Evolutionary conservation across 2,888 invertebrate genomes (phyloP), one percentile per base, ranked within the genome.

Genomic region (Fissipunctia ypsillon): DNA sequence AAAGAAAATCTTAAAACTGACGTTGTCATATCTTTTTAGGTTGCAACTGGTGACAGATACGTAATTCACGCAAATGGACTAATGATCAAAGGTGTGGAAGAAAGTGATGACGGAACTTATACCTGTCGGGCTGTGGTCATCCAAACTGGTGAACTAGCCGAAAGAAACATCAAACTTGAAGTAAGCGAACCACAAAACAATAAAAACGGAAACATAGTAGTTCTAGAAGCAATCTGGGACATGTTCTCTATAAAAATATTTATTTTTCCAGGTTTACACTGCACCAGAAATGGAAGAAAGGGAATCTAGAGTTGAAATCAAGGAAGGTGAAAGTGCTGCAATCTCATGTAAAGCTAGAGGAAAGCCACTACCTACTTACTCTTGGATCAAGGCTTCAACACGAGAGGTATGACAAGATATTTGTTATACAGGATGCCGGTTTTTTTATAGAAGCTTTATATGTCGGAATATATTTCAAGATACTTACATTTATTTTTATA

Each of bases 61-160:
- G 97, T 98, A 22, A 97, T 98, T 71, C 97, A 98, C 85, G 95
- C 97, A 0, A 97, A 98, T 85, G 98, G 98, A 0, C 94, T 99
- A 19, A 93, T 97, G 73, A 98, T 99, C 77, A 97, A 97, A 85
- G 97, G 97, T 85, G 98, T 98, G 0, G 97, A 97, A 84, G 98
- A 98, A 91, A 97, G 97, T 25, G 99, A 99, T 88, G 99, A 99
- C 90, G 99, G 99, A 1, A 97, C 97, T 16, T 99, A 99, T 91
- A 98, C 97, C 7, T 99, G 99, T 90, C 97, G 98, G 61, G 99
- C 99, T n/a, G 97, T 98, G 56, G 99, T 99, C 0, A 97, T 97
- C 28, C 97, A 97, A 81, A 98, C 98, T 54, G 99, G 99, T 56
- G 98, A 98, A 90, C 96, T 98, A 9, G 97, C 97, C 68, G 97